These are phyloP conservation scores for Melierax canorus DNA, from an alignment of 2,113 vertebrate species.

Conservation along the genomic window DNA sequence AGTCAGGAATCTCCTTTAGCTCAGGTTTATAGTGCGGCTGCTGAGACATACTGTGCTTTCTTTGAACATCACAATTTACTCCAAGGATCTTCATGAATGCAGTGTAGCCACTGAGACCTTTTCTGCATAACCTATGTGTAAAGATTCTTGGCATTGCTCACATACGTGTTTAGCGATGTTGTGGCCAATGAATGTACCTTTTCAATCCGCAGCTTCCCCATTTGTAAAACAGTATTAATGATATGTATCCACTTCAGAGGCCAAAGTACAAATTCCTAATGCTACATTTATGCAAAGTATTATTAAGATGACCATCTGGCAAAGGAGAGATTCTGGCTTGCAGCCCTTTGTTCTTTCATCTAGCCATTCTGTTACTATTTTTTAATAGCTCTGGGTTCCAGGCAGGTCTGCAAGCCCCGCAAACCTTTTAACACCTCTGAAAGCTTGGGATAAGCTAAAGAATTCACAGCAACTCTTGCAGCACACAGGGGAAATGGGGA, in stretches of 20 bases:
- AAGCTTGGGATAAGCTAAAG: slow-evolving; percentile 15
- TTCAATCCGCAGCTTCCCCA: background rate
- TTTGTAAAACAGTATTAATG: slow-evolving; percentile 5
- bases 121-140: background rate
- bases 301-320: slow-evolving; percentile 42
- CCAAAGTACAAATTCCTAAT: slow-evolving; percentile 38
- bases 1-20: background rate
- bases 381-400: slow-evolving; percentile 2
- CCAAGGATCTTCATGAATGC: background rate
- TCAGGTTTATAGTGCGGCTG: background rate
- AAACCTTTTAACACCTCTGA: slow-evolving; percentile 57
- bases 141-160: background rate
- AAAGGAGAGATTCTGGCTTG: slow-evolving; percentile 39
- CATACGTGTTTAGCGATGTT: background rate
- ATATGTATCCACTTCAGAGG: slow-evolving; percentile 13
- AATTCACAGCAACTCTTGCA: background rate
- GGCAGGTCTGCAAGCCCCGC: background rate
- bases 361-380: background rate
- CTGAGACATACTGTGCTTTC: background rate
- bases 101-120: background rate
- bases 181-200: background rate
- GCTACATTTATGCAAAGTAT: slow-evolving; percentile 23
- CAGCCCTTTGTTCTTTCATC: slow-evolving; percentile 33
- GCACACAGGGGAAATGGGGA: background rate
- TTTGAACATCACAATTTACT: background rate